Evolutionary conservation across 2,888 invertebrate genomes (phyloP).

Genomic region (Stenoptilia bipunctidactyla): DNA sequence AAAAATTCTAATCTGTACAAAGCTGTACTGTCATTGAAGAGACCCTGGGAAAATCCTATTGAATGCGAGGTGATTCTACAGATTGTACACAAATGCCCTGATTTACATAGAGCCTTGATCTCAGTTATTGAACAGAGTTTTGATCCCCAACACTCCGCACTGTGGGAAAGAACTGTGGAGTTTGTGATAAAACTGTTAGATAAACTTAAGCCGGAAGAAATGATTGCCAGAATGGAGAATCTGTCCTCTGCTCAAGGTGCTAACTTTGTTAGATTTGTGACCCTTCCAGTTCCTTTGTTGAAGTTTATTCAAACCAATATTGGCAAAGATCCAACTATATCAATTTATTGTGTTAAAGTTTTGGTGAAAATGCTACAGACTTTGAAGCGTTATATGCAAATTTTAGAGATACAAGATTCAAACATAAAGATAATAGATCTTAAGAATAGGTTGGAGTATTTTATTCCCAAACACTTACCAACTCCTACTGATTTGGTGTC

Average conservation of each 20-base stretch:
- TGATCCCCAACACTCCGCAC: conserved; percentile 68
- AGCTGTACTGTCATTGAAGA: conserved; percentile 74
- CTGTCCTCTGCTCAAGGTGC: conserved; percentile 64
- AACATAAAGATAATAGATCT: conserved; percentile 32
- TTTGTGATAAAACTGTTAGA: conserved; percentile 57
- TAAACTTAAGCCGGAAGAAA: conserved; percentile 55
- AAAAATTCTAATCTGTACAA: conserved; percentile 74
- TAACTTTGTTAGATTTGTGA: conserved; percentile 58
- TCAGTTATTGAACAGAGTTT: conserved; percentile 70
- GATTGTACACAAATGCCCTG: conserved; percentile 78
- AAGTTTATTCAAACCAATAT: conserved; percentile 47
- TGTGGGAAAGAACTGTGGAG: conserved; percentile 62
- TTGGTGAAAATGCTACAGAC: conserved; percentile 70
- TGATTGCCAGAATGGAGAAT: conserved; percentile 53
- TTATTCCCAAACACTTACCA: conserved; percentile 58
- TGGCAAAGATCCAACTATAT: conserved; percentile 45
- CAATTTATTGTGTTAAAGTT: conserved; percentile 55
- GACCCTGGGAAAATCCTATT: conserved; percentile 78
- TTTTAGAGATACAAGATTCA: conserved; percentile 47
- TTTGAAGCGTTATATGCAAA: conserved; percentile 60
- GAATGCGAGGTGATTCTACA: conserved; percentile 74
- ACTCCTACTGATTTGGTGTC: conserved; percentile 35
- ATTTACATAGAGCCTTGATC: conserved; percentile 76
- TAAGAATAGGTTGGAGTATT: conserved; percentile 47
- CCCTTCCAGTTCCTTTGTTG: conserved; percentile 58